Conservation (phyloP, 2,113 vertebrate genomes). For the Megaceryle torquata region DNA sequence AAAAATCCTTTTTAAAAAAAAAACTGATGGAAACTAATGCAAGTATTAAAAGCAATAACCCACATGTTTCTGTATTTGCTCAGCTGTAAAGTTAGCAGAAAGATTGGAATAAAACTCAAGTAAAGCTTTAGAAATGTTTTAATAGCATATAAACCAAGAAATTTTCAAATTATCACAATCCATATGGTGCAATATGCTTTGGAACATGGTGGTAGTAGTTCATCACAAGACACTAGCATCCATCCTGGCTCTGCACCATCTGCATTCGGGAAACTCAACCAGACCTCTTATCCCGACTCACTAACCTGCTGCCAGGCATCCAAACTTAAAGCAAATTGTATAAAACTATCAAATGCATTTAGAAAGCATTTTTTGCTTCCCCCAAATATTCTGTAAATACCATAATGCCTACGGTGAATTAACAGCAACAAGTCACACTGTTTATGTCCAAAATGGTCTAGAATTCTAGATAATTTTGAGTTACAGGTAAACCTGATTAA, state of each 20-base stretch:
- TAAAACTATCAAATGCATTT: neutral
- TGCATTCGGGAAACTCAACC: slow-evolving; percentile 19
- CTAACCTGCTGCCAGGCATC: slow-evolving; percentile 33
- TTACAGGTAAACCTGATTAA: neutral
- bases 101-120: slow-evolving; percentile 4
- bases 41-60: slow-evolving; percentile 44
- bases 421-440: neutral
- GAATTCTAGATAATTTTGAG: neutral
- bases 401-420: neutral
- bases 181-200: slow-evolving; percentile 53
- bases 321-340: neutral
- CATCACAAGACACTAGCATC: neutral
- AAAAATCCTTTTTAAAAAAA: neutral
- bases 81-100: neutral
- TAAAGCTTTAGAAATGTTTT: slow-evolving; percentile 40
- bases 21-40: neutral
- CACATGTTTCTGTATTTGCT: slow-evolving; percentile 40
- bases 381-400: neutral
- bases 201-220: neutral
- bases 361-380: neutral
- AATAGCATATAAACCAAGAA: slow-evolving; percentile 35
- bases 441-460: neutral
- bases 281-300: slow-evolving; percentile 1
- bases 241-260: slow-evolving; percentile 44
- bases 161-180: slow-evolving; percentile 45